Conservation (phyloP, 1,140 invertebrate species). For the Wasmannia auropunctata region DNA sequence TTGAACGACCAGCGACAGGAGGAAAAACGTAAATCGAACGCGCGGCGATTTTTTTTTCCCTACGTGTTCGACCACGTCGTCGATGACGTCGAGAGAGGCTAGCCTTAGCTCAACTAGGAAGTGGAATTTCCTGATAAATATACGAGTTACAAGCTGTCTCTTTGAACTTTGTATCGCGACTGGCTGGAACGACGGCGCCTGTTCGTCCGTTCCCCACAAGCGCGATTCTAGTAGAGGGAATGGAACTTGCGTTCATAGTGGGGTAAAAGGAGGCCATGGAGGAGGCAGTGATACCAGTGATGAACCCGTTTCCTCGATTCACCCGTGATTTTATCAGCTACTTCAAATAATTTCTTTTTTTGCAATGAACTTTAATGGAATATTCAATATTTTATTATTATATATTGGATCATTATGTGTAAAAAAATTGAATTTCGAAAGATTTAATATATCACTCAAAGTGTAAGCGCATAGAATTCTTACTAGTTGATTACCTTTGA, state of each 20-base stretch:
- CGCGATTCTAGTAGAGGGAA: conserved; percentile 13
- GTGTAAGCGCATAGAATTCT: background rate
- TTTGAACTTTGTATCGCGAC: conserved; percentile 77
- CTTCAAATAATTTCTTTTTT: background rate
- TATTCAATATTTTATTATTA: background rate
- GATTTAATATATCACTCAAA: background rate
- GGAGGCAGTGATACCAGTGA: conserved; percentile 56
- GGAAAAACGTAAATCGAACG: conserved; percentile 16
- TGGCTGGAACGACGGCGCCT: conserved; percentile 62
- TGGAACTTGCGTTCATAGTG: conserved; percentile 27
- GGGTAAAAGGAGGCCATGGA: conserved; percentile 66
- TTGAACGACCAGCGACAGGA: conserved; percentile 8
- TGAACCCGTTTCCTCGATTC: conserved; percentile 26
- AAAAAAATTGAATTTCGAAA: background rate
- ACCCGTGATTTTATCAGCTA: background rate
- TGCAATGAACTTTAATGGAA: background rate
- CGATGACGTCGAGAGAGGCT: background rate
- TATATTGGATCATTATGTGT: background rate
- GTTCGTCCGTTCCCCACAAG: conserved; percentile 64
- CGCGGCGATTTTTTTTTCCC: background rate
- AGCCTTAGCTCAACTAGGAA: background rate
- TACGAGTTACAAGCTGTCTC: conserved; percentile 33
- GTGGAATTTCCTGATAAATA: background rate
- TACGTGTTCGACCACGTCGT: background rate
- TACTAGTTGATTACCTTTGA: background rate